Evolutionary conservation across 2,113 vertebrate genomes (phyloP), one percentile per base, ranked within the genome.

Genomic region (Hippolais icterina): DNA sequence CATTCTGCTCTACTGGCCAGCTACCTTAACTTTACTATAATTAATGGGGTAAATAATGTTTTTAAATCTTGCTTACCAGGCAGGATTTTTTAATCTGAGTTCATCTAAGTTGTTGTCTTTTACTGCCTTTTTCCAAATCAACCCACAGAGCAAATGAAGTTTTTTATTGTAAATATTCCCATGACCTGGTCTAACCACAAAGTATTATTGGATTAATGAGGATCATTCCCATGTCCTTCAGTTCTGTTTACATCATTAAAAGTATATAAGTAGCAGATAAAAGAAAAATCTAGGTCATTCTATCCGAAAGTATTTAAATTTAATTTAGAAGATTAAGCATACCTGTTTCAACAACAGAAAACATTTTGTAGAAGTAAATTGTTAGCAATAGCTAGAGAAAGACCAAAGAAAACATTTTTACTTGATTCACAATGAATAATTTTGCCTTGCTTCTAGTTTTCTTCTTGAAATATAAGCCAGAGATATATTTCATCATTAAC

Each of bases 401-500:
- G 42, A 79, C 63, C 59, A 95, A 93, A 92, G 60, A 87, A 88
- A 92, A 77, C 16, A 75, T 74, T 96, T 94, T 83, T 33, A 78
- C 56, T 81, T 65, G 39, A 71, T 63, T 90, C 79, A 64, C 47
- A 52, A 35, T 75, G 68, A 93, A 90, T 86, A 88, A 78, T 93
- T 97, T 83, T 94, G 39, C 56, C 41, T 88, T 81, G 70, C 56
- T 92, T 92, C 79, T 92, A 64, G 88, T 94, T 96, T 95, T 83
- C 68, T 83, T 93, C 79, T 93, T 88, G 85, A 95, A 93, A 93
- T 94, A 85, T 88, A 85, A 95, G 64, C 79, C 52, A 75, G 78
- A 82, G 83, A 86, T 86, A 70, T 92, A 91, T 93, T 96, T 95
- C 56, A 90, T 94, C 79, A 80, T 95, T 97, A 96, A 94, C 95